Conservation (phyloP, 2,888 invertebrate genomes). For the Beris chalybata region DNA sequence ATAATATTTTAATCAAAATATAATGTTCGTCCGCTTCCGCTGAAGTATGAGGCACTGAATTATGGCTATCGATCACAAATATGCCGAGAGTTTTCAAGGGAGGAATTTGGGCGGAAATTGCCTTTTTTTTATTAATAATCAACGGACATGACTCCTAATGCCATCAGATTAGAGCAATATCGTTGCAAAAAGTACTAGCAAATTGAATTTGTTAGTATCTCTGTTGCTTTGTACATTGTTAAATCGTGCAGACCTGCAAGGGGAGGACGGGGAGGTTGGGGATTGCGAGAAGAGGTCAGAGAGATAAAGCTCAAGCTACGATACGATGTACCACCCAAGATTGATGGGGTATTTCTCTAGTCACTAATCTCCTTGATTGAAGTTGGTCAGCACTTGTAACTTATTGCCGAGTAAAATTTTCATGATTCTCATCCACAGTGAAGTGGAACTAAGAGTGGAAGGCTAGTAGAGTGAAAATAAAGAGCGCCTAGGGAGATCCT, state of each 20-base stretch:
- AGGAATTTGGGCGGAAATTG: too few species aligned
- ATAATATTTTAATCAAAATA: too few species aligned
- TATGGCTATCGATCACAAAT: too few species aligned
- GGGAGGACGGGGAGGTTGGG: conserved; percentile 7
- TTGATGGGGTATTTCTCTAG: conserved; percentile 28
- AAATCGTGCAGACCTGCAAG: neutral
- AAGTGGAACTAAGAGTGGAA: neutral
- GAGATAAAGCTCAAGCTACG: too few species aligned
- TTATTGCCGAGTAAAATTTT: conserved; percentile 30
- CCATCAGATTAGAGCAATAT: conserved; percentile 29
- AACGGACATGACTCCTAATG: conserved; percentile 14
- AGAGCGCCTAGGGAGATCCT: too few species aligned
- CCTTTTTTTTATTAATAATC: conserved; percentile 25
- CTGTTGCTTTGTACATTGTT: conserved; percentile 8
- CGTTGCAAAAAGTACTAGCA: conserved; percentile 21
- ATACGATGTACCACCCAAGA: conserved; percentile 1
- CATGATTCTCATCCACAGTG: conserved; percentile 26
- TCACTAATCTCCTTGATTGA: conserved; percentile 32
- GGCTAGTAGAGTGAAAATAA: conserved; percentile 8
- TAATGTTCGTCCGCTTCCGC: too few species aligned
- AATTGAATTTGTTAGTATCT: conserved; percentile 30
- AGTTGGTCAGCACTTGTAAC: conserved; percentile 31
- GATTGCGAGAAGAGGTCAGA: neutral
- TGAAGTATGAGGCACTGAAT: too few species aligned
- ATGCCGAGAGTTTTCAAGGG: too few species aligned